phyloP scores from a whole-genome alignment of 2,113 vertebrate species.

The Chlorodrepanis virens region DNA sequence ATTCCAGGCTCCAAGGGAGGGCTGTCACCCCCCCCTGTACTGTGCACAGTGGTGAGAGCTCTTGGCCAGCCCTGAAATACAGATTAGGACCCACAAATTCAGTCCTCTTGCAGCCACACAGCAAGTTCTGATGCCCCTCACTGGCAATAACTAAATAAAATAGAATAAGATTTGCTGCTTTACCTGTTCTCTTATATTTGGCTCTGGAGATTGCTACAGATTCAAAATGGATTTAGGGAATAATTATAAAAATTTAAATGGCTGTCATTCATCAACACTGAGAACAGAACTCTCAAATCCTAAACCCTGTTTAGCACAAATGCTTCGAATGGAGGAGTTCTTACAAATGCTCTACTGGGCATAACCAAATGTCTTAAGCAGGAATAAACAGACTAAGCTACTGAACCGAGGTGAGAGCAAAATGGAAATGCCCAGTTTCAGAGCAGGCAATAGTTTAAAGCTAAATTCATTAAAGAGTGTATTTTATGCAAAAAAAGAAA shows the following conservation, averaged over 20 bases:
- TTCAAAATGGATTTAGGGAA: slow-evolving; percentile 1
- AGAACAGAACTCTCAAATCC: neutral
- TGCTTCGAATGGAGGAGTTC: neutral
- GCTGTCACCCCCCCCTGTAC: accelerated
- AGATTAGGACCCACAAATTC: neutral
- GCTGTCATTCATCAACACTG: neutral
- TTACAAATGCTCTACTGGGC: neutral
- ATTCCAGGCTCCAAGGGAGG: neutral
- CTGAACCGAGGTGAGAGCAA: neutral
- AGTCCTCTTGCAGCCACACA: neutral
- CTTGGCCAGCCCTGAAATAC: neutral
- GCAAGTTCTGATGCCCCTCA: neutral
- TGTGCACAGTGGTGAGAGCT: accelerated
- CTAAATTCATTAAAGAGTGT: neutral
- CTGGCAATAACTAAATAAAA: neutral
- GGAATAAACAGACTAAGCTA: neutral
- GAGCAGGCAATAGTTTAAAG: neutral
- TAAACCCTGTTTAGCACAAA: neutral
- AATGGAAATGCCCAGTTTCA: neutral
- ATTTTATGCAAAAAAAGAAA: neutral
- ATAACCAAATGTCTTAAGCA: neutral
- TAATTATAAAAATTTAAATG: slow-evolving; percentile 13
- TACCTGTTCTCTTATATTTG: neutral
- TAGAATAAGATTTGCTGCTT: neutral
- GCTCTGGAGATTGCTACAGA: neutral